Base-by-base conservation (phyloP, 2,113 vertebrate genomes). In the Strix uralensis region DNA sequence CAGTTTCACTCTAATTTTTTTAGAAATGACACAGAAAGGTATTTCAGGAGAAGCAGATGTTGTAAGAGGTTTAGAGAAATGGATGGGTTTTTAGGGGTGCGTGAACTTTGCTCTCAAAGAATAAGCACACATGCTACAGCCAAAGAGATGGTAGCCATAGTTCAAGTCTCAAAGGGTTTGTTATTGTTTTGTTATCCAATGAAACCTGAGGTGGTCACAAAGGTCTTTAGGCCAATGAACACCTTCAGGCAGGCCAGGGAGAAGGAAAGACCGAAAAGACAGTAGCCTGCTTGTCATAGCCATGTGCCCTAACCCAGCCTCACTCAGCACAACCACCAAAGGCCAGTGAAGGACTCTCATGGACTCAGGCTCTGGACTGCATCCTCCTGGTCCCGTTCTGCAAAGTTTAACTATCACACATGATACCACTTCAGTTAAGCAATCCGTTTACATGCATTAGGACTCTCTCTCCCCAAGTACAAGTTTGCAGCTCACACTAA, bases 401-500 rank as follows among this genome's bases (percentile, higher is more conserved):
- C 30, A 58, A 38, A 49, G 17, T 32, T 66, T 10, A 32, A 12
- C 40, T n/a, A 25, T 5, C 62, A 26, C 21, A 62, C 42, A 10
- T 3, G 1, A 9, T 9, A 32, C 8, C 54, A 10, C 47, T 74
- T 7, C 57, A 8, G 23, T 11, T 26, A 15, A 30, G 17, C 4
- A 4, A 80, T 23, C 14, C 10, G 1, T 51, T 55, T 15, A 6
- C 34, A 29, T 1, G 9, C 49, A 3, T 5, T 0, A 15, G 54
- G 71, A 18, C 23, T 59, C 34, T 34, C 40, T n/a, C 34, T 51
- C 51, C 38, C 47, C 80, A 23, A 5, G 55, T 0, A 21, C 3
- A 30, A 58, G 21, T 30, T 7, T 25, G 27, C 52, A 82, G 42
- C 36, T 70, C 70, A 3, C 42, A 72, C 58, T 19, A 11, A 13